phyloP scores from a whole-genome alignment of 2,888 invertebrate genomes.

The Trilocha varians region DNA sequence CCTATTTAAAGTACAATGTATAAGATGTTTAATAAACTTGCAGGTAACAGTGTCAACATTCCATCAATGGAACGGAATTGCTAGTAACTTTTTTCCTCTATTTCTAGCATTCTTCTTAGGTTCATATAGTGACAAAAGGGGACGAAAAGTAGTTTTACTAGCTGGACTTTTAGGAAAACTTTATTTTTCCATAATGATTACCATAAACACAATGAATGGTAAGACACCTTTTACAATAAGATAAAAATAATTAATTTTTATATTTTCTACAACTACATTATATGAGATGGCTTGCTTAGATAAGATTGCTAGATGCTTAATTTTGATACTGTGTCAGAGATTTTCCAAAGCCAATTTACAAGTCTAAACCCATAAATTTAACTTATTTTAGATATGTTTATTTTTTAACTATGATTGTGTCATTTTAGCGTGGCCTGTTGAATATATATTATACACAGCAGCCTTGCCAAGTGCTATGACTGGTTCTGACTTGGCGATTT shows the following conservation, averaged over 20 bases:
- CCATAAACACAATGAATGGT: conserved; percentile 78
- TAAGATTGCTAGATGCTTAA: too few species aligned
- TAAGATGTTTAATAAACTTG: conserved; percentile 15
- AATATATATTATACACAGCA: conserved; percentile 83
- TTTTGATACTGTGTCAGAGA: too few species aligned
- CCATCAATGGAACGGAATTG: conserved; percentile 84
- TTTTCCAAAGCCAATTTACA: too few species aligned
- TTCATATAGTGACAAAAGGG: conserved; percentile 86
- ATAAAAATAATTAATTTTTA: too few species aligned
- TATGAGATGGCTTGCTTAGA: too few species aligned
- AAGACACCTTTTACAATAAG: too few species aligned
- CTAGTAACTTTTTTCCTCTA: conserved; percentile 82
- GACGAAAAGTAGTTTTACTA: conserved; percentile 81
- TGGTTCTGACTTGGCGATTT: conserved; percentile 86
- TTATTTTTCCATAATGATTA: conserved; percentile 82
- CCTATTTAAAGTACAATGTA: too few species aligned
- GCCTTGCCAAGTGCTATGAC: conserved; percentile 83
- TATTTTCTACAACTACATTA: too few species aligned
- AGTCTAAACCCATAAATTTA: too few species aligned
- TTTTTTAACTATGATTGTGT: conserved; percentile 2
- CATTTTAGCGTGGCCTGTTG: conserved; percentile 77
- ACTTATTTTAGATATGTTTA: too few species aligned
- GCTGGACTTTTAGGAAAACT: conserved; percentile 83
- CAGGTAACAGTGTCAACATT: conserved; percentile 82
- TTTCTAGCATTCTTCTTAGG: conserved; percentile 85